Percentiles rank a stretch among this genome's conserved stretches.
These are phyloP conservation scores for Chesias legatella DNA, from an alignment of 2,888 invertebrate species.

Conservation along the genomic window DNA sequence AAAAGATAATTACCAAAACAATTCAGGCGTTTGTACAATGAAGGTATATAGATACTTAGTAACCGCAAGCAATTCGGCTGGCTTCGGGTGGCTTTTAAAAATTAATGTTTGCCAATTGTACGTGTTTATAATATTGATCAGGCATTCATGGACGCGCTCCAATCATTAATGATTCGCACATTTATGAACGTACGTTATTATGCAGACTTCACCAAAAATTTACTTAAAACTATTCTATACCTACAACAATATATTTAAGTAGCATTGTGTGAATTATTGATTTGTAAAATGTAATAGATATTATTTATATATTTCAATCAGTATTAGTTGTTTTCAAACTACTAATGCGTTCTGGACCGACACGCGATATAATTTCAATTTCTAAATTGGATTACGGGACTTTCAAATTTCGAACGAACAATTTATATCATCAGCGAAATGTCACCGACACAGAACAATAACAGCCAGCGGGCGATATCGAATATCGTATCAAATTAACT, in stretches of 20 bases:
- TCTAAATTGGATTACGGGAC: slow-evolving; percentile 23
- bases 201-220: too few relatives aligned
- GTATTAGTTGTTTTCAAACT: too few relatives aligned
- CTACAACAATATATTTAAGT: too few relatives aligned
- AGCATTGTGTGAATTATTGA: too few relatives aligned
- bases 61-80: slow-evolving; percentile 10
- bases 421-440: slow-evolving; percentile 30
- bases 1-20: slow-evolving; percentile 20
- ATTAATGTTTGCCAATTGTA: slow-evolving; percentile 3
- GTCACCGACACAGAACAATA: slow-evolving; percentile 33
- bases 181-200: too few relatives aligned
- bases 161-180: too few relatives aligned
- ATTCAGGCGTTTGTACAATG: slow-evolving; percentile 2
- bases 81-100: slow-evolving; percentile 8
- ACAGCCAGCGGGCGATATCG: slow-evolving; percentile 38
- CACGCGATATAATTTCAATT: background rate
- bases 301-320: too few relatives aligned
- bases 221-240: too few relatives aligned
- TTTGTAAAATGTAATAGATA: too few relatives aligned
- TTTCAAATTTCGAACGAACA: slow-evolving; percentile 19
- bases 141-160: background rate
- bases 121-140: background rate
- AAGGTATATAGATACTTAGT: slow-evolving; percentile 1
- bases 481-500: slow-evolving; percentile 38
- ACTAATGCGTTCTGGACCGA: too few relatives aligned